These are phyloP conservation scores for Caenorhabditis sp. DNA, from an alignment of 2,888 invertebrate species.

Conservation along the genomic window DNA sequence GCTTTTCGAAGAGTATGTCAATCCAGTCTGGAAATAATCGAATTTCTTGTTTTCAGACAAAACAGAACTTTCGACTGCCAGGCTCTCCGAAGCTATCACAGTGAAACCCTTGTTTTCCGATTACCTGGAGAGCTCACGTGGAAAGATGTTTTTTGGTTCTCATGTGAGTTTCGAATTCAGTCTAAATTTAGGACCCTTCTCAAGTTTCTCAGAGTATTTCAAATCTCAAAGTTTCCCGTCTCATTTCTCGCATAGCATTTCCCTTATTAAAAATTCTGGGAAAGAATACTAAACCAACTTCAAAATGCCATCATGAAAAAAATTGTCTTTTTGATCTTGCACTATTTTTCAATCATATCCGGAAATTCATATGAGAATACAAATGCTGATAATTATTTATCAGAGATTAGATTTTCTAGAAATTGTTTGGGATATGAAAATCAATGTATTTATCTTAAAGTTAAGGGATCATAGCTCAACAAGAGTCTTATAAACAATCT, in stretches of 20 bases:
- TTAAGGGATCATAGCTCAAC: no score
- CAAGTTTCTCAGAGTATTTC: neutral
- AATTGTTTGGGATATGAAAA: no score
- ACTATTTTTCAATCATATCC: neutral
- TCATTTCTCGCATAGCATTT: neutral
- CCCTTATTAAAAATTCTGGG: constrained; percentile 9
- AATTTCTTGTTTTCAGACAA: constrained; percentile 73
- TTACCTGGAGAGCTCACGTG: constrained; percentile 80
- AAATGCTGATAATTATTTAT: no score
- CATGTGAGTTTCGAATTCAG: constrained; percentile 47
- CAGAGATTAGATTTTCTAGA: no score
- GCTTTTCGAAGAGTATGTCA: constrained; percentile 76
- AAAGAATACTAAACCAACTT: no score
- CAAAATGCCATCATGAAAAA: neutral
- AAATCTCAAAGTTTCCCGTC: no score
- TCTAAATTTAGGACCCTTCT: neutral
- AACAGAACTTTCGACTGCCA: constrained; percentile 79
- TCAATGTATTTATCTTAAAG: no score
- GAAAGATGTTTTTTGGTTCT: constrained; percentile 75
- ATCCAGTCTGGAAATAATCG: no score
- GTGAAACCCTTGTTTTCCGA: constrained; percentile 78
- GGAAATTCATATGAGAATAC: no score
- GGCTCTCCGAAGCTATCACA: constrained; percentile 79
- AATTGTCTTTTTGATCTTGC: neutral
- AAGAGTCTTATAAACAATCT: no score